Conservation (phyloP, 2,797 vertebrate species). For the Craterocephalus amniculus region DNA sequence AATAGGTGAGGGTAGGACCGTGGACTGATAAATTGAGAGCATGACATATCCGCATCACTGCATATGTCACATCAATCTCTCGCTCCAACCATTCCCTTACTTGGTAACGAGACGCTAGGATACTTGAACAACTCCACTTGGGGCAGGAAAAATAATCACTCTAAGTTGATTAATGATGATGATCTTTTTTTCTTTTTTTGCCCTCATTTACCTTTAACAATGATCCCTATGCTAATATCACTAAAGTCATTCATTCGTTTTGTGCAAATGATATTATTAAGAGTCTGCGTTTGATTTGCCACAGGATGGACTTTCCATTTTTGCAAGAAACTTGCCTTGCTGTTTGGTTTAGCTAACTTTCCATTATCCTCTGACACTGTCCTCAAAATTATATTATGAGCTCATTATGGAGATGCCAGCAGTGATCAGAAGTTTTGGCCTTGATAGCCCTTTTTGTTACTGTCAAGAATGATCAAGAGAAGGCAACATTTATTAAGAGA, state of each 20-base stretch:
- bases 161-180: not conserved
- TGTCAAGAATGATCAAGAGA: slow-evolving; percentile 66
- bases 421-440: slow-evolving; percentile 53
- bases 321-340: slow-evolving; percentile 24
- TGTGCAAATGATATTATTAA: slow-evolving; percentile 7
- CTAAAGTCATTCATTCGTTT: not conserved
- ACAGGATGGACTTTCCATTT: slow-evolving; percentile 1
- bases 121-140: too few species aligned
- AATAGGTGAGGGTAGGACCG: too few species aligned
- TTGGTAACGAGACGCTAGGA: too few species aligned
- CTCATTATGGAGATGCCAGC: slow-evolving; percentile 65
- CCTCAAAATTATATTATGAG: slow-evolving; percentile 59
- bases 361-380: slow-evolving; percentile 46
- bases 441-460: slow-evolving; percentile 62
- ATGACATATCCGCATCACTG: too few species aligned
- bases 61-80: too few species aligned
- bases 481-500: slow-evolving; percentile 58
- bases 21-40: too few species aligned
- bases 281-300: not conserved
- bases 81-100: too few species aligned
- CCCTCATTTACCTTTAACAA: not conserved
- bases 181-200: not conserved
- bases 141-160: too few species aligned
- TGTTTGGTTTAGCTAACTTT: slow-evolving; percentile 52
- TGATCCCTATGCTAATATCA: not conserved